Conservation (phyloP, 2,113 vertebrate genomes). For the Myocastor coypus region DNA sequence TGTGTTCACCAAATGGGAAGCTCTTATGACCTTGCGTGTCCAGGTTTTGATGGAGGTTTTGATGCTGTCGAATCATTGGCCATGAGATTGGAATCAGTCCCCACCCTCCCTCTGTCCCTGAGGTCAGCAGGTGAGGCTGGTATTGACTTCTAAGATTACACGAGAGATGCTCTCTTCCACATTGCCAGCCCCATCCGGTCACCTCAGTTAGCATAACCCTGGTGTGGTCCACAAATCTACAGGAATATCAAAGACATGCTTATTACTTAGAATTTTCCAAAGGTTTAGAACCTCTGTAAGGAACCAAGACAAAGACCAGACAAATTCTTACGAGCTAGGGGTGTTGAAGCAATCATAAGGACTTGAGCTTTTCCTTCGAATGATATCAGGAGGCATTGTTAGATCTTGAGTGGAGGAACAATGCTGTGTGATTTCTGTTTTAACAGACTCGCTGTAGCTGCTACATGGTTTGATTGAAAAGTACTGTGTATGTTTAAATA, state of each 20-base stretch:
- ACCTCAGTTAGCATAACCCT: background rate
- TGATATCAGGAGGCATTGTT: background rate
- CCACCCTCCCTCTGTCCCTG: background rate
- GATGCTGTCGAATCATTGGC: background rate
- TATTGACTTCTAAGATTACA: background rate
- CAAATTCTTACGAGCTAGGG: background rate
- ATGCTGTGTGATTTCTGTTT: background rate
- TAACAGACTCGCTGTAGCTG: background rate
- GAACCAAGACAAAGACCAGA: background rate
- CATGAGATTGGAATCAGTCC: background rate
- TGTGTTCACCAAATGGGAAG: background rate
- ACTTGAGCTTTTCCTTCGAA: slow-evolving; percentile 25
- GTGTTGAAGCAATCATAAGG: background rate
- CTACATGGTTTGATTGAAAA: background rate
- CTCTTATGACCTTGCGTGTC: background rate
- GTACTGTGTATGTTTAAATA: background rate
- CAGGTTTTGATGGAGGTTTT: background rate
- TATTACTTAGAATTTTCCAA: background rate
- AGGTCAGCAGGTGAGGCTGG: background rate
- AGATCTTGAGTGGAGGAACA: background rate
- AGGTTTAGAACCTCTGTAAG: background rate
- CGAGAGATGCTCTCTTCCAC: background rate
- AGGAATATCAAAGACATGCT: background rate
- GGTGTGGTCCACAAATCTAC: background rate
- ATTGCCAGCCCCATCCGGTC: background rate